Conservation (phyloP, 2,888 invertebrate genomes). For the Lagria hirta region DNA sequence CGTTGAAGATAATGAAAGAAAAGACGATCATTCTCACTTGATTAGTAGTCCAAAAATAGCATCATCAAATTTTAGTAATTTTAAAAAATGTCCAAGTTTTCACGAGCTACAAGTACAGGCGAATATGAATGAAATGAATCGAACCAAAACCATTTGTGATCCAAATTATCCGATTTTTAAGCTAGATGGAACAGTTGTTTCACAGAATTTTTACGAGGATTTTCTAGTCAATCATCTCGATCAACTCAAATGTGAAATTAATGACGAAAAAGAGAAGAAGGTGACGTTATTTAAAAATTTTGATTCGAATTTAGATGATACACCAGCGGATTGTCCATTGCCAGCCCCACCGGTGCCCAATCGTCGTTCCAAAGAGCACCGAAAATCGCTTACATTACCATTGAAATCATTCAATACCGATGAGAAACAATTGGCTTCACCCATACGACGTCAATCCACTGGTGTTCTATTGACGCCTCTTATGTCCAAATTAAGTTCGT, state of each 20-base stretch:
- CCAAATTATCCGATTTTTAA: slow-evolving; percentile 77
- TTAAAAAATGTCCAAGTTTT: slow-evolving; percentile 57
- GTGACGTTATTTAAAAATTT: slow-evolving; percentile 56
- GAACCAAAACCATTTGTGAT: slow-evolving; percentile 70
- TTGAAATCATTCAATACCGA: slow-evolving; percentile 64
- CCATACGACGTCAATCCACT: slow-evolving; percentile 44
- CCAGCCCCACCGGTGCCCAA: slow-evolving; percentile 11
- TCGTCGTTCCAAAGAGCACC: slow-evolving; percentile 51
- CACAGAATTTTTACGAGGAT: slow-evolving; percentile 67
- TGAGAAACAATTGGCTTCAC: slow-evolving; percentile 18
- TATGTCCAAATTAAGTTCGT: slow-evolving; percentile 77
- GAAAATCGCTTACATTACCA: slow-evolving; percentile 66
- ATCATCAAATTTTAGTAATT: too few species aligned
- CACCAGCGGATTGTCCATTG: slow-evolving; percentile 15
- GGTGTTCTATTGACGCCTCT: slow-evolving; percentile 77
- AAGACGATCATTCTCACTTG: slow-evolving; percentile 31
- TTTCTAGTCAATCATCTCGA: slow-evolving; percentile 16
- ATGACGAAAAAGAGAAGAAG: slow-evolving; percentile 4
- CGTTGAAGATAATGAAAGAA: slow-evolving; percentile 8
- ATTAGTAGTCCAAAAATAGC: too few species aligned
- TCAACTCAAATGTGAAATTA: slow-evolving; percentile 10
- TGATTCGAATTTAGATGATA: slow-evolving; percentile 50
- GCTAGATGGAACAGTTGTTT: slow-evolving; percentile 72
- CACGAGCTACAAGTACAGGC: slow-evolving; percentile 71
- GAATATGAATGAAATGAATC: slow-evolving; percentile 48